These are phyloP conservation scores for Pyrocephalus nanus DNA, from an alignment of 2,797 vertebrate species.

Conservation along the genomic window DNA sequence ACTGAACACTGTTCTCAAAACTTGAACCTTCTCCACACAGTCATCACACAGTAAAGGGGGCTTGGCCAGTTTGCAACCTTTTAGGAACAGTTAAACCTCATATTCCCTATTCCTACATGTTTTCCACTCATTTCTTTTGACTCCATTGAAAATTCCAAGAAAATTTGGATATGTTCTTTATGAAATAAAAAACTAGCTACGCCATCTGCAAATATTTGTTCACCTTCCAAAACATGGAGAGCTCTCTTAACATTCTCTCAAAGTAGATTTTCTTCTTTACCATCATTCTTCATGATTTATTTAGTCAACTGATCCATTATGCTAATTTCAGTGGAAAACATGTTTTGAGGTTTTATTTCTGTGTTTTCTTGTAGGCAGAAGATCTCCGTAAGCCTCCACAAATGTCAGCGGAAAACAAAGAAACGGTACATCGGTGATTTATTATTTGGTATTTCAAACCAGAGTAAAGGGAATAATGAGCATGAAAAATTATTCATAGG, in stretches of 20 bases:
- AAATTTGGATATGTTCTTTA: neutral
- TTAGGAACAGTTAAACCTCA: neutral
- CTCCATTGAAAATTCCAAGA: neutral
- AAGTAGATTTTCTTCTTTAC: neutral
- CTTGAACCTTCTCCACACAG: neutral
- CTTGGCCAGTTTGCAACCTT: neutral
- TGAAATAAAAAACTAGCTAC: neutral
- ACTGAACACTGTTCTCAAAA: neutral
- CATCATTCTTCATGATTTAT: neutral
- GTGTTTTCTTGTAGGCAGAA: conserved; percentile 38
- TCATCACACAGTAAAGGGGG: neutral
- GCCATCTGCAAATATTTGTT: neutral
- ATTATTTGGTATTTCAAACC: conserved; percentile 31
- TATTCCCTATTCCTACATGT: neutral
- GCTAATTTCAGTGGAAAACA: neutral
- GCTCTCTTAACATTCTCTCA: neutral
- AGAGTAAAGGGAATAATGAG: neutral
- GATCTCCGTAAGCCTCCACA: conserved; percentile 31
- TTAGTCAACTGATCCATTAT: conserved; percentile 19
- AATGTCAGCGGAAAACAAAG: conserved; percentile 49
- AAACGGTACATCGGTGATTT: neutral
- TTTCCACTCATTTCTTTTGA: neutral
- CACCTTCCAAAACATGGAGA: neutral
- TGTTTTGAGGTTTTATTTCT: conserved; percentile 21
- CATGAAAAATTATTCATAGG: conserved; percentile 10